Percentiles rank a stretch among this genome's conserved stretches.
phyloP scores from a whole-genome alignment of 2,113 vertebrate genomes.

The Chelonoidis abingdonii region DNA sequence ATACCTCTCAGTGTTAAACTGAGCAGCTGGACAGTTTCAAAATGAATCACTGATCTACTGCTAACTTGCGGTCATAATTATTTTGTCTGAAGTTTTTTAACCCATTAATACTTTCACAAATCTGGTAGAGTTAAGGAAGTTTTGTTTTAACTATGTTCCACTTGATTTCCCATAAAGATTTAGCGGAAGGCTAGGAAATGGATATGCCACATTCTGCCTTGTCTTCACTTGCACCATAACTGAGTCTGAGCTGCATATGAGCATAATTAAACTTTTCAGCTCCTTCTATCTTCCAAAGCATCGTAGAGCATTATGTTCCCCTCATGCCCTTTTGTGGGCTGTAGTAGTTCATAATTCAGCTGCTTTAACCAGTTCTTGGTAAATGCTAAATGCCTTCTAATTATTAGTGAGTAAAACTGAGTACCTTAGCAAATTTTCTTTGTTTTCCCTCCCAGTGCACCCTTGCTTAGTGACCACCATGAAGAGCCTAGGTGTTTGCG shows the following conservation, averaged over 20 bases:
- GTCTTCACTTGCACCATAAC: too few species aligned
- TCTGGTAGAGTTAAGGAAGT: not conserved
- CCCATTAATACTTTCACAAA: not conserved
- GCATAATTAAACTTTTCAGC: not conserved
- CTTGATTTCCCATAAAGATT: not conserved
- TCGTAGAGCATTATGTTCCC: not conserved
- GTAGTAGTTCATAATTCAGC: not conserved
- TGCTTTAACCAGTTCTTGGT: not conserved
- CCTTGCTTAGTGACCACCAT: not conserved
- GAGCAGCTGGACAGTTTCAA: not conserved
- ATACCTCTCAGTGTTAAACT: conserved; percentile 40
- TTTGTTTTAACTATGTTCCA: not conserved
- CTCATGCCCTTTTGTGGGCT: not conserved
- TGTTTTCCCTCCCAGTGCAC: not conserved
- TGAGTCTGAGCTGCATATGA: not conserved
- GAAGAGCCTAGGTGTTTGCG: not conserved
- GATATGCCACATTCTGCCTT: not conserved
- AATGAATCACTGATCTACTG: not conserved
- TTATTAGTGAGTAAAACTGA: not conserved
- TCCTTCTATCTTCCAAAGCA: not conserved
- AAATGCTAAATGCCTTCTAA: not conserved
- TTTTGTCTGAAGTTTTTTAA: too few species aligned
- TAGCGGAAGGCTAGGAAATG: not conserved
- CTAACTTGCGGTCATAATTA: too few species aligned
- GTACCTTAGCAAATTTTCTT: not conserved